These are phyloP conservation scores for Cryptocephalus moraei DNA, from an alignment of 2,888 invertebrate genomes.

Conservation along the genomic window DNA sequence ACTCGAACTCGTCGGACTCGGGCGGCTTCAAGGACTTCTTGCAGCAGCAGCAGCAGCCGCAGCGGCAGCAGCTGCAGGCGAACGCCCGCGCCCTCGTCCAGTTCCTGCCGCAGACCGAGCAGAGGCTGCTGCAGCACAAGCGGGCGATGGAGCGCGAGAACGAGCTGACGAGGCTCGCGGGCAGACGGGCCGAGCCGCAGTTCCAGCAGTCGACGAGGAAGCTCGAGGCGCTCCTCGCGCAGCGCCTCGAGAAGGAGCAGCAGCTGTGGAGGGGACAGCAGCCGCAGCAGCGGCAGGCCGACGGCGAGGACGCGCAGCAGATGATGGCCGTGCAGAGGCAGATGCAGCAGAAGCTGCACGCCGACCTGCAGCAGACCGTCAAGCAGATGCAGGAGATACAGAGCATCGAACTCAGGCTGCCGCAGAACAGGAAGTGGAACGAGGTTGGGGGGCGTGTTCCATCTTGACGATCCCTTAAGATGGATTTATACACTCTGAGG, in stretches of 20 bases:
- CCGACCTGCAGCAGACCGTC: constrained; percentile 40
- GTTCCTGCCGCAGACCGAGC: constrained; percentile 33
- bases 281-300: constrained; percentile 25
- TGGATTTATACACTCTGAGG: too few species aligned
- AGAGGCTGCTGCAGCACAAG: constrained; percentile 23
- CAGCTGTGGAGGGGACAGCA: constrained; percentile 24
- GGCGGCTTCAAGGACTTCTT: constrained; percentile 40
- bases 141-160: constrained; percentile 21
- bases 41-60: constrained; percentile 29
- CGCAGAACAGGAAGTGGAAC: constrained; percentile 38
- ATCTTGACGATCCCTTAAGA: too few species aligned
- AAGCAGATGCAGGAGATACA: constrained; percentile 41
- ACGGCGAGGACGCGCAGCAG: constrained; percentile 34
- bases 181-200: constrained; percentile 37
- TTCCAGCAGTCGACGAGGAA: constrained; percentile 40
- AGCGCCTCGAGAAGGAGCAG: constrained; percentile 35
- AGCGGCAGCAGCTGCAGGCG: constrained; percentile 28
- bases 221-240: constrained; percentile 37
- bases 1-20: constrained; percentile 39
- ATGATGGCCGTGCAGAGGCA: constrained; percentile 37
- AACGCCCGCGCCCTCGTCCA: constrained; percentile 36
- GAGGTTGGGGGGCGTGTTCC: constrained; percentile 23
- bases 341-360: constrained; percentile 38
- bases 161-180: constrained; percentile 27
- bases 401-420: constrained; percentile 36